These are phyloP conservation scores for Toxostoma redivivum DNA, from an alignment of 2,113 vertebrate genomes.

Conservation along the genomic window DNA sequence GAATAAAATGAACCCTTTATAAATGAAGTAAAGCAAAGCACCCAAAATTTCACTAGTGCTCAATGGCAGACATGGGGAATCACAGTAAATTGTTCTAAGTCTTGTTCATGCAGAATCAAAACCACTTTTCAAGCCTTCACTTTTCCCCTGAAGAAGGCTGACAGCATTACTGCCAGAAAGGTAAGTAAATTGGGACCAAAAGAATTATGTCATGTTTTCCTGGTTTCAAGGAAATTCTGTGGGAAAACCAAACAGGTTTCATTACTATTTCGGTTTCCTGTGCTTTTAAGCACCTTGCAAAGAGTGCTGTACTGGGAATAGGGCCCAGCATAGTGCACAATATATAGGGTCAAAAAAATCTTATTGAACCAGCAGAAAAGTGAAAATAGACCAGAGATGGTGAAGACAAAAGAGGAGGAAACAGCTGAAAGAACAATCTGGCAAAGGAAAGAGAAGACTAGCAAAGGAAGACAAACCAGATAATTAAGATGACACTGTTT, in stretches of 20 bases:
- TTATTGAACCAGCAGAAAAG: not conserved
- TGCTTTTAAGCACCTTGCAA: not conserved
- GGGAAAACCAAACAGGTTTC: not conserved
- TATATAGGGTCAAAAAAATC: not conserved
- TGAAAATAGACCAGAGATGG: not conserved
- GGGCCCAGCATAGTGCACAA: fast-evolving
- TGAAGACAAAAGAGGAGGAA: not conserved
- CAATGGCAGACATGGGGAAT: not conserved
- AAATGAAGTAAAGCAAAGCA: not conserved
- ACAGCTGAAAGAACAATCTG: not conserved
- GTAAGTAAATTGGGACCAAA: not conserved
- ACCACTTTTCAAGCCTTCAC: not conserved
- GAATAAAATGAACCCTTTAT: not conserved
- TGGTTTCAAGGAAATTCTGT: not conserved
- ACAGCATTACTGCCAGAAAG: not conserved
- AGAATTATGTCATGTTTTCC: not conserved
- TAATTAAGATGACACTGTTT: not conserved
- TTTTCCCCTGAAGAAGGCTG: not conserved
- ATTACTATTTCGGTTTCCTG: not conserved
- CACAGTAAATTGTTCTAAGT: not conserved
- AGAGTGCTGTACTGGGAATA: not conserved
- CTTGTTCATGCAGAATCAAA: not conserved
- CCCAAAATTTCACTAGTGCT: not conserved
- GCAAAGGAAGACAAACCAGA: not conserved
- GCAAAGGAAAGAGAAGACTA: not conserved